Evolutionary conservation across 2,113 vertebrate genomes (phyloP).

Genomic region (Fregata magnificens): DNA sequence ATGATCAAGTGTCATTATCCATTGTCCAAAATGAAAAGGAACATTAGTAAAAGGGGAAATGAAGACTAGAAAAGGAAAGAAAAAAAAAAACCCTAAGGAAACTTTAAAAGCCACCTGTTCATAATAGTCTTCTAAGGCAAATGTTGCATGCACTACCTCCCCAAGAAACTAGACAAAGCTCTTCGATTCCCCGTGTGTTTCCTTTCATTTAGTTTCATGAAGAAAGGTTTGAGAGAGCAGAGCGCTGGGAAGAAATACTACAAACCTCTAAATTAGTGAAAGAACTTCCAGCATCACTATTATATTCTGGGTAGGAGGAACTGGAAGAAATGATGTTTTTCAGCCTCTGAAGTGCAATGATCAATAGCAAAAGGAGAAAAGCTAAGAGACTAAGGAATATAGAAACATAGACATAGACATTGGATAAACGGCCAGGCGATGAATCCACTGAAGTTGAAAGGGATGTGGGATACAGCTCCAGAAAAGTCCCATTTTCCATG

Average conservation of each 20-base stretch:
- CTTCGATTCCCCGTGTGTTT: not conserved
- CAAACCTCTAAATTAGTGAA: conserved; percentile 98
- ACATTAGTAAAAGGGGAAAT: not conserved
- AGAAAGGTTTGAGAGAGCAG: conserved; percentile 89
- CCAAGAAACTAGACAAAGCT: not conserved
- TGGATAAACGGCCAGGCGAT: conserved; percentile 77
- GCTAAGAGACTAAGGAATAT: conserved; percentile 94
- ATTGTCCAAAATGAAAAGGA: not conserved
- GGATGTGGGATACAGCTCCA: conserved; percentile 86
- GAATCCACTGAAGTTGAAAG: conserved; percentile 84
- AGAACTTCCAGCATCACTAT: conserved; percentile 90
- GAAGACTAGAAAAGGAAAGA: not conserved
- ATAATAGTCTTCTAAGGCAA: conserved; percentile 26
- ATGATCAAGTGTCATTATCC: not conserved
- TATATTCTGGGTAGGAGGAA: conserved; percentile 89
- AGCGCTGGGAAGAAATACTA: conserved; percentile 90
- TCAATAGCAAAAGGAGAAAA: conserved; percentile 89
- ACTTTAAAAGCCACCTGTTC: conserved; percentile 17
- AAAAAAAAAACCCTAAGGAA: not conserved
- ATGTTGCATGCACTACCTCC: conserved; percentile 21
- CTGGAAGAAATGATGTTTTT: conserved; percentile 96
- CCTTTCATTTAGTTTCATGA: conserved; percentile 72
- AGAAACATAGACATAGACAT: conserved; percentile 92
- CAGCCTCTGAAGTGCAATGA: conserved; percentile 94
- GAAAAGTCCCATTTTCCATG: conserved; percentile 86